phyloP scores from a whole-genome alignment of 2,797 vertebrate genomes.

The Sebastes minor region DNA sequence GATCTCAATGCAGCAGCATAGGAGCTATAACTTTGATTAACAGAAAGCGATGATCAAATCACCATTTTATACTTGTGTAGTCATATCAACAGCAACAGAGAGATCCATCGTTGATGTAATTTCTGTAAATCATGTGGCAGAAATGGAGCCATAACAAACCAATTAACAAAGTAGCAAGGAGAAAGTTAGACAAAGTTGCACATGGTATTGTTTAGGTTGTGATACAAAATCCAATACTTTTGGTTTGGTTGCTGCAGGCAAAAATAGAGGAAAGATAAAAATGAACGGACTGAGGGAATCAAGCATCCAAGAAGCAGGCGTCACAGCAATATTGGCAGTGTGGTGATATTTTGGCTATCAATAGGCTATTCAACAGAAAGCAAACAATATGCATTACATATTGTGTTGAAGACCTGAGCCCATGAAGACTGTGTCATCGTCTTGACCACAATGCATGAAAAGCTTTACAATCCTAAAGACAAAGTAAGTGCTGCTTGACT shows the following conservation, averaged over 20 bases:
- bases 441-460: background rate
- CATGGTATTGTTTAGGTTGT: background rate
- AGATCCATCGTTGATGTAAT: background rate
- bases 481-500: background rate
- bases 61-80: background rate
- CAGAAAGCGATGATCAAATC: background rate
- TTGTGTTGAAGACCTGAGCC: background rate
- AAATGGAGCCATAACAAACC: background rate
- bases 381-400: background rate
- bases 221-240: background rate
- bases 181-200: background rate
- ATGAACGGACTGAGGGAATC: rapidly evolving
- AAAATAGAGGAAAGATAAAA: background rate
- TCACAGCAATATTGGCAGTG: background rate
- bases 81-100: background rate
- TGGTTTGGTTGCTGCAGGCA: background rate
- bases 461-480: background rate
- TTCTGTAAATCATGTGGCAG: background rate
- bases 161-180: background rate
- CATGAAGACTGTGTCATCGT: background rate
- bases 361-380: background rate
- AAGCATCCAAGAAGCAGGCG: background rate
- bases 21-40: background rate
- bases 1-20: background rate
- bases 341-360: background rate